Evolutionary conservation across 1,140 invertebrate genomes (phyloP).

Genomic region (Hylyphantes graminicola): DNA sequence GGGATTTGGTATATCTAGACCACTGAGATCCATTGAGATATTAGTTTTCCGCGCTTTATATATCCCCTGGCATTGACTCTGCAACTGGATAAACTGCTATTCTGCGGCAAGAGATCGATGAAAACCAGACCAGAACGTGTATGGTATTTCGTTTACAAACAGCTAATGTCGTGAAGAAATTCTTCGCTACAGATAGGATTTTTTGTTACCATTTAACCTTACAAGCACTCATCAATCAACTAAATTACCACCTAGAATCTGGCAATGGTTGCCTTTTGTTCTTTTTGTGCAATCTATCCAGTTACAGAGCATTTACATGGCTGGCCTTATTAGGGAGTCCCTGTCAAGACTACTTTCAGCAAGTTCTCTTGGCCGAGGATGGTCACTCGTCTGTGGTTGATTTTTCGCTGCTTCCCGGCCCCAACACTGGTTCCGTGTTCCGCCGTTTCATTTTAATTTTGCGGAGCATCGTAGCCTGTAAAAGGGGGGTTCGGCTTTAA

Average conservation of each 20-base stretch:
- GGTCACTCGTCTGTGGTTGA: conserved; percentile 48
- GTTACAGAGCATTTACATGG: neutral
- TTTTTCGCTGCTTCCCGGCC: conserved; percentile 55
- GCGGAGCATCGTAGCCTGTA: conserved; percentile 70
- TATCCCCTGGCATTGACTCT: too few species aligned
- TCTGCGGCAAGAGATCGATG: too few species aligned
- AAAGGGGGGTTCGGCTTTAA: conserved; percentile 24
- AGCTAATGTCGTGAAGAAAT: too few species aligned
- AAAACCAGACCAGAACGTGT: too few species aligned
- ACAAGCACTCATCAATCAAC: too few species aligned
- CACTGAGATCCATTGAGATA: too few species aligned
- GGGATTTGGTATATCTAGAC: too few species aligned
- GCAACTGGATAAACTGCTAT: too few species aligned
- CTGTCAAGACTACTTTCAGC: conserved; percentile 34
- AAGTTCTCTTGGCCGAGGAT: neutral
- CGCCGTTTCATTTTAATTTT: conserved; percentile 72
- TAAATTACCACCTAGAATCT: neutral
- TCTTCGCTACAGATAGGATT: too few species aligned
- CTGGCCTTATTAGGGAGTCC: conserved; percentile 8
- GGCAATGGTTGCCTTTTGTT: neutral
- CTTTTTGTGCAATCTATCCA: neutral
- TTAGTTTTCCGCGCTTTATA: too few species aligned
- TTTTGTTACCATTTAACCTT: too few species aligned
- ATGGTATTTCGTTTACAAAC: too few species aligned
- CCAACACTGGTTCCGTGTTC: conserved; percentile 69